Base-by-base conservation (phyloP, 2,888 invertebrate species). In the Drosophila meridionalis region DNA sequence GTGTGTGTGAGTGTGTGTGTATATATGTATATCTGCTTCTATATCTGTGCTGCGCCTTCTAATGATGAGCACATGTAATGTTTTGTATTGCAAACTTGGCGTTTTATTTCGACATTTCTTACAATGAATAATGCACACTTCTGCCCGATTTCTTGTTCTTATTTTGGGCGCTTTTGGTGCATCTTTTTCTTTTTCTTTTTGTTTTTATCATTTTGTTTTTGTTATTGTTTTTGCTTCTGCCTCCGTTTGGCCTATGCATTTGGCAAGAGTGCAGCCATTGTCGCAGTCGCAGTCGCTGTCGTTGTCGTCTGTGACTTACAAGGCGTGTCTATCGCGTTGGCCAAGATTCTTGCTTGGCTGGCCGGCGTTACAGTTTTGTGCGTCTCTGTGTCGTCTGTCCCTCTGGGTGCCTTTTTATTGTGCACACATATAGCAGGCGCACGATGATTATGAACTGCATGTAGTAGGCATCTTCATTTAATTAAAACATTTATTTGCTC, bases 41-140 rank as follows among this genome's bases (percentile, higher is more conserved):
- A 36, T 65, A 57, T 69, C 40, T 26, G 38, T 50, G 48, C 32
- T 57, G 50, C 69, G 43, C 59, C 68, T 69, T 76, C 73, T 88
- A 90, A 90, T 89, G 89, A 90, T 83, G 90, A 86, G 80, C 89
- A 86, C 77, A 86, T 90, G 89, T 86, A 87, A 82, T 83, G 82
- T 78, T 75, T 87, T 74, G 68, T 80, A 83, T 86, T 86, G 89
- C 89, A 87, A 88, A 88, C 89, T 83, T 83, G 89, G 81, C 83
- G 90, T 83, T 81, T 88, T 71, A 77, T 88, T 83, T 89, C 81
- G 81, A 79, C 83, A 87, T 81, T 87, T 87, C 79, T 81, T 70
- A 83, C 78, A 69, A 87, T 89, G 89, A 89, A 85, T 87, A 81
- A 89, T 83, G 85, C 87, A 87, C 77, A 69, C 62, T 74, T 71